These are phyloP conservation scores for Steatocranus sp. DNA, from an alignment of 2,797 vertebrate species.

Conservation along the genomic window DNA sequence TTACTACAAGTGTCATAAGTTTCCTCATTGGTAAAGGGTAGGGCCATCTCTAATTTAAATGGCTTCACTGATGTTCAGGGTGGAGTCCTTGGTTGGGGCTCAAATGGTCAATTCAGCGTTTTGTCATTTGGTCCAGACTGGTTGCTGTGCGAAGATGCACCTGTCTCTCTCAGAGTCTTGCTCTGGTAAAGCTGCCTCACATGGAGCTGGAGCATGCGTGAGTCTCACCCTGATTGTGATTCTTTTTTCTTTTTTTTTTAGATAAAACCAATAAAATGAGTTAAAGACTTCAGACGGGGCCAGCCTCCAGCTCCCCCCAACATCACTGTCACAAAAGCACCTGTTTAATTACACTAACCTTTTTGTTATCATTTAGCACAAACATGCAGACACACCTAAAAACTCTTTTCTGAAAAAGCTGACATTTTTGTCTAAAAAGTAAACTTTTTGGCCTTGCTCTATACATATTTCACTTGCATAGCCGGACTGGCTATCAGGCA, in stretches of 20 bases:
- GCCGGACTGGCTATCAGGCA: no score
- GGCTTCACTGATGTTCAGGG: background rate
- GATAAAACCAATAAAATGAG: background rate
- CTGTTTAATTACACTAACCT: accelerated
- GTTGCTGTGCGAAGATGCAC: accelerated
- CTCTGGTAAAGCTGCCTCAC: background rate
- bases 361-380: background rate
- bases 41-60: background rate
- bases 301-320: background rate
- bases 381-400: background rate
- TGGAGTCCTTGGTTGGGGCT: accelerated
- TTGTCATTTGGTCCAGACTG: background rate
- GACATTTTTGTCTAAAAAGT: background rate
- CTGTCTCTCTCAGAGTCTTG: background rate
- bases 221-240: background rate
- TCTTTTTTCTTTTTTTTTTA: accelerated
- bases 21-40: background rate
- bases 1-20: background rate
- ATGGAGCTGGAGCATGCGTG: background rate
- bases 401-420: no score
- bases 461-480: no score
- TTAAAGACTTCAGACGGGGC: background rate
- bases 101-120: background rate
- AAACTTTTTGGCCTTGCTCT: background rate
- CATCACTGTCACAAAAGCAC: background rate